phyloP scores from a whole-genome alignment of 2,797 vertebrate genomes.

The Gymnoscopelus microlampas region DNA sequence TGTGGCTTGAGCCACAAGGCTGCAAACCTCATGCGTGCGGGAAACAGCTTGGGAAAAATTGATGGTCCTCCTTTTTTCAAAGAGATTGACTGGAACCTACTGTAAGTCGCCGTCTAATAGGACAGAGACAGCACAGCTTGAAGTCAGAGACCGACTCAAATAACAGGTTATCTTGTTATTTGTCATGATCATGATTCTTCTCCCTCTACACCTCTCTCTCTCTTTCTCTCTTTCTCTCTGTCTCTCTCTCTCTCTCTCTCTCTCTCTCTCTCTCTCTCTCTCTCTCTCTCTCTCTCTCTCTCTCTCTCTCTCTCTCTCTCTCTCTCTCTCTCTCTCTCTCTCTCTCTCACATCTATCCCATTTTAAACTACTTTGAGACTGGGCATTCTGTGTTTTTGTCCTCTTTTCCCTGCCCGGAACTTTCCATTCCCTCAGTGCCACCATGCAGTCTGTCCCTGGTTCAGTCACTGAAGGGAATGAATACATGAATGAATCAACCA shows the following conservation, averaged over 20 bases:
- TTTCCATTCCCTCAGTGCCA: conserved; percentile 75
- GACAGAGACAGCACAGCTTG: conserved; percentile 50
- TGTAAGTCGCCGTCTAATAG: conserved; percentile 22
- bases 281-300: background rate
- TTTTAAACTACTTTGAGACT: conserved; percentile 49
- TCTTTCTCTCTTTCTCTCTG: conserved; percentile 3
- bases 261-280: conserved; percentile 26
- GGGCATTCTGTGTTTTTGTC: conserved; percentile 30
- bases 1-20: conserved; percentile 23
- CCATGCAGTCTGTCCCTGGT: conserved; percentile 44
- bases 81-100: conserved; percentile 15
- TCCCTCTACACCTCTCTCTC: background rate
- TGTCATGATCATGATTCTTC: too few relatives aligned
- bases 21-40: conserved; percentile 3
- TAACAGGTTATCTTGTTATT: too few relatives aligned
- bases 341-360: conserved; percentile 50
- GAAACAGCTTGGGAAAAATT: conserved; percentile 44
- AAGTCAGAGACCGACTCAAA: too few relatives aligned
- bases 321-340: conserved; percentile 23
- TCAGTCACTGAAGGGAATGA: conserved; percentile 33
- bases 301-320: conserved; percentile 18
- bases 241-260: conserved; percentile 31
- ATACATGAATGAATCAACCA: conserved; percentile 37
- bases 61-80: conserved; percentile 34
- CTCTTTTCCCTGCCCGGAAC: conserved; percentile 36